phyloP scores from a whole-genome alignment of 2,888 invertebrate genomes.

The Trissolcus brochymenae region DNA sequence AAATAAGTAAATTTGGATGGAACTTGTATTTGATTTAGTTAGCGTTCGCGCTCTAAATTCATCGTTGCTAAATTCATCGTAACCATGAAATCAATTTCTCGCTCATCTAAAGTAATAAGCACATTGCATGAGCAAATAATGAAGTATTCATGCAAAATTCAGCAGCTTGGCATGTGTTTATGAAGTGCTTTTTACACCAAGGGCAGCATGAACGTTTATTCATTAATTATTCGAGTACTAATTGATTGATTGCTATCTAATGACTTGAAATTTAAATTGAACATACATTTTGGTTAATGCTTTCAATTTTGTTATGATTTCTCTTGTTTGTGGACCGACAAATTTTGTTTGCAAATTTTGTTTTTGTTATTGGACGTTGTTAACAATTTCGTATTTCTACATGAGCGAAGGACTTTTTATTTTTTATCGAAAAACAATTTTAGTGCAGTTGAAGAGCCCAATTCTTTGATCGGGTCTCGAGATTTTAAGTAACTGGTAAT shows the following conservation, averaged over 20 bases:
- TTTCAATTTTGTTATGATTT: too few relatives aligned
- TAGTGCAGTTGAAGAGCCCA: slow-evolving; percentile 13
- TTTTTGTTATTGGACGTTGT: too few relatives aligned
- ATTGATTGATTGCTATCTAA: too few relatives aligned
- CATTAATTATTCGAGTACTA: too few relatives aligned
- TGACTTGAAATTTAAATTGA: too few relatives aligned
- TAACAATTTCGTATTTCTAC: not conserved
- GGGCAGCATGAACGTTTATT: too few relatives aligned
- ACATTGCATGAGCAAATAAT: slow-evolving; percentile 6
- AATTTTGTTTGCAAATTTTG: too few relatives aligned
- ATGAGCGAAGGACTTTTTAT: not conserved
- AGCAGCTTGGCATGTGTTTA: not conserved
- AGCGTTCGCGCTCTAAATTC: not conserved
- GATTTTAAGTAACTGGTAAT: slow-evolving; percentile 43
- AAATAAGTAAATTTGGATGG: too few relatives aligned
- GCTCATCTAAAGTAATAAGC: slow-evolving; percentile 16
- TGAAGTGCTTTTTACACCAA: not conserved
- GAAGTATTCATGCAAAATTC: not conserved
- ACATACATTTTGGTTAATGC: too few relatives aligned
- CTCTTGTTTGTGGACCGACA: too few relatives aligned
- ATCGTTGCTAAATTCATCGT: slow-evolving; percentile 4
- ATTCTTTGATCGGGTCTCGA: slow-evolving; percentile 23
- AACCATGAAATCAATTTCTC: slow-evolving; percentile 12
- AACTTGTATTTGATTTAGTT: too few relatives aligned
- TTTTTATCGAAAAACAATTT: slow-evolving; percentile 13